Evolutionary conservation across 2,888 invertebrate species (phyloP).

Genomic region (Margaritifera margaritifera): DNA sequence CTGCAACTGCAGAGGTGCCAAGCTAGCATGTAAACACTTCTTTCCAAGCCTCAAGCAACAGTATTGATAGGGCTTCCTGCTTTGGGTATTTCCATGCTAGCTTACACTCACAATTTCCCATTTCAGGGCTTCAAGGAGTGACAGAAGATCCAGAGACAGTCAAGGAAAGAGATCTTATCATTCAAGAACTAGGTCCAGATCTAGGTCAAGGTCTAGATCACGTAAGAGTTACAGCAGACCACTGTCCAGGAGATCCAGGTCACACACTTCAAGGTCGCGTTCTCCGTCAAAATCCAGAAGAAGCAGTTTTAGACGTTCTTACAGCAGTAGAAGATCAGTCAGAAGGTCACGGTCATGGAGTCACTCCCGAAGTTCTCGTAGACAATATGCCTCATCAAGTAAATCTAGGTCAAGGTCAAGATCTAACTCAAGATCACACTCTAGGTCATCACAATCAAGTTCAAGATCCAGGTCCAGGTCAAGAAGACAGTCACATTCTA

Average conservation of each 20-base stretch:
- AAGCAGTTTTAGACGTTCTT: constrained; percentile 2
- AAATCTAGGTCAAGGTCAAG: constrained; percentile 36
- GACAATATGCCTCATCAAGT: constrained; percentile 3
- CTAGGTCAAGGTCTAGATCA: constrained; percentile 31
- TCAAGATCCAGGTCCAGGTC: constrained; percentile 55
- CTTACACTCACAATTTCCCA: too few relatives aligned
- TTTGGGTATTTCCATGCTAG: too few relatives aligned
- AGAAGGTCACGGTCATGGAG: constrained; percentile 37
- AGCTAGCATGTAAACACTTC: too few relatives aligned
- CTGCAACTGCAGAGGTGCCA: too few relatives aligned
- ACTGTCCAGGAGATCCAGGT: not conserved
- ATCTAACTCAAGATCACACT: constrained; percentile 42
- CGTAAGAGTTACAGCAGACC: constrained; percentile 10
- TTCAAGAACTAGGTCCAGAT: constrained; percentile 32
- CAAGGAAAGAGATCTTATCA: constrained; percentile 22
- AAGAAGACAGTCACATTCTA: constrained; percentile 23
- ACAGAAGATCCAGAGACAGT: constrained; percentile 21
- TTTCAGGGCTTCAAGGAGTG: constrained; percentile 3
- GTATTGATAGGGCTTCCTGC: too few relatives aligned
- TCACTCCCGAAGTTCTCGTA: constrained; percentile 16
- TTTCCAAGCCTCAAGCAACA: too few relatives aligned
- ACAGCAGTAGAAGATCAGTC: constrained; percentile 26
- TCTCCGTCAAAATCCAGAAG: constrained; percentile 11
- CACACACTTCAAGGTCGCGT: constrained; percentile 13
- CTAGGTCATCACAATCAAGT: constrained; percentile 59